Evolutionary conservation across 2,113 vertebrate genomes (phyloP), one percentile per base, ranked within the genome.

Genomic region (Zosterops hypoxanthus): DNA sequence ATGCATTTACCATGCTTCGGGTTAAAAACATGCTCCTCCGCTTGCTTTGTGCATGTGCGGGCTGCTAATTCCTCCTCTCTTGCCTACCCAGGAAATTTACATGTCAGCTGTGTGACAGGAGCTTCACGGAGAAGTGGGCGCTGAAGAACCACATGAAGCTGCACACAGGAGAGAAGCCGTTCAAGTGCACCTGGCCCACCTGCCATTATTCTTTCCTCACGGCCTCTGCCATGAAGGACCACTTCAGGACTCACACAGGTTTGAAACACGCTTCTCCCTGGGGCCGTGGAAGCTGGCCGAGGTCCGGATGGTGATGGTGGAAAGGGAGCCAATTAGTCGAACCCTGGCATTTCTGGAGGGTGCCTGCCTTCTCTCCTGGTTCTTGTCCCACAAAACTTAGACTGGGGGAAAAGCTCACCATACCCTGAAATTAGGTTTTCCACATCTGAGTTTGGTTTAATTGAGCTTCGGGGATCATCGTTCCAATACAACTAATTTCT

Each of bases 81-180:
- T 92, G 66, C 97, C 95, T 90, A 22, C 96, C 79, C 97, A 99
- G 99, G 98, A 99, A 99, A 98, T 99, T 99, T 96, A 98, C 99
- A 93, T 99, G 99, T 82, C 98, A 98, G 75, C 93, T 99, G 93
- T 99, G 99, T 36, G 99, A 99, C 61, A 98, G 99, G 90, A 99
- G 98, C 95, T 99, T 99, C 97, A 99, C 98, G 4, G 99, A 99
- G 98, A 99, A 99, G 97, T 99, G 99, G 99, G 99, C 99, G 16
- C 98, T 99, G 90, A 99, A 99, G 98, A 99, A 99, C 98, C 99
- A 99, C 97, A 99, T 99, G 99, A 99, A 99, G 90, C 99, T 99
- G 80, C 99, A 99, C 98, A 99, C 98, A 0, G 99, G 99, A 90
- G 98, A 99, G 96, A 99, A 99, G 97, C 99, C 99, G 0, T 99